Evolutionary conservation across 2,888 invertebrate genomes (phyloP), one percentile per base, ranked within the genome.

Genomic region (Digitonthophagus gazella): DNA sequence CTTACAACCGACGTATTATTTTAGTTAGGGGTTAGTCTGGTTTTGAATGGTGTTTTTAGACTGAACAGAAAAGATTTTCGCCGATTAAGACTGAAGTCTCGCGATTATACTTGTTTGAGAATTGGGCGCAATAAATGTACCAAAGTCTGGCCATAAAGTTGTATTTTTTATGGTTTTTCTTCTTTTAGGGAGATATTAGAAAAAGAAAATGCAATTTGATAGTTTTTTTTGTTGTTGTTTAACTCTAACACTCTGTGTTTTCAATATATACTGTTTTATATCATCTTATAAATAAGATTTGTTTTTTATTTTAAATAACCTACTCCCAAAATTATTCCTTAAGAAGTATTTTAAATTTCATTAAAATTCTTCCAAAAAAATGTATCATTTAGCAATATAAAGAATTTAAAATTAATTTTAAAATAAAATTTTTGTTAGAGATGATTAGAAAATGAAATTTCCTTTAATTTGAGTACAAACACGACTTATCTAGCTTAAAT

Each of bases 1-100:
- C 75, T 78, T 87, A n/a, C 85, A 86, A 73, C 87, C 87, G 1
- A 84, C 85, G 75, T 86, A 87, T 77, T 88, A 87, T 77, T 87
- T 88, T 74, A 83, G 83, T 68, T 83, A 76, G 80, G n/a, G n/a
- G n/a, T n/a, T n/a, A n/a, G n/a, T n/a, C n/a, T 67, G 64, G 54
- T 69, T 54, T 65, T 19, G 78, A 71, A 71, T 76, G 71, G 69
- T 75, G 74, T 71, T 76, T 73, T 72, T 76, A 66, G 64, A 75
- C 64, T 72, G 28, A 44, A 44, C 3, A 44, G 28, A 44, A 44
- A 44, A 44, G 11, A 44, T 44, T 4, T 4, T 6, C 22, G 22
- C 6, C 22, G 22, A 22, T 22, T 22, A 44, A 44, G 28, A 44
- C 28, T 44, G 28, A 44, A 6, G 28, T 5, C 11, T 3, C 8